A percentile compares a stretch with the other conserved stretches of the same genome.
These are phyloP conservation scores for Catharus bicknelli DNA, from an alignment of 2,113 vertebrate genomes.

Conservation along the genomic window DNA sequence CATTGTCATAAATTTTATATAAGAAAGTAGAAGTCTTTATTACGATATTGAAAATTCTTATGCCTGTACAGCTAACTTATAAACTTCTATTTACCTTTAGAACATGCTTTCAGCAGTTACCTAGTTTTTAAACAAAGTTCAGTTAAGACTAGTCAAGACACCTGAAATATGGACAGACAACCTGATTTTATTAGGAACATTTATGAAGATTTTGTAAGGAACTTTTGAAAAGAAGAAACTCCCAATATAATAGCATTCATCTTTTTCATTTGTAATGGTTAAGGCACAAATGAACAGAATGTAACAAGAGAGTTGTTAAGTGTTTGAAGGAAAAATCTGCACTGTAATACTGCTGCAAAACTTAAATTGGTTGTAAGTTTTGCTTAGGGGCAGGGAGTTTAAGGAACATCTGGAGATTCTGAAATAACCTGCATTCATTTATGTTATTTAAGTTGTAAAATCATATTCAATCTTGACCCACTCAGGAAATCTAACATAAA, in stretches of 20 bases:
- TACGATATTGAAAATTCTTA: constrained; percentile 16
- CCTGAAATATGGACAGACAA: background rate
- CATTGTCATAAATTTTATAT: constrained; percentile 18
- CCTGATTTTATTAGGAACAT: background rate
- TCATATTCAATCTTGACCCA: constrained; percentile 87
- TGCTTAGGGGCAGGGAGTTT: constrained; percentile 69
- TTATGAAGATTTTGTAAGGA: background rate
- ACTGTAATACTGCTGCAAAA: constrained; percentile 63
- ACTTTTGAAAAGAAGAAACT: background rate
- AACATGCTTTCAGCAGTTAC: background rate
- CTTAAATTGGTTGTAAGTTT: constrained; percentile 76
- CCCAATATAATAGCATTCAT: background rate
- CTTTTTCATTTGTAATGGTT: background rate
- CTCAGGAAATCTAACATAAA: constrained; percentile 87
- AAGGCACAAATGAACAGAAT: background rate
- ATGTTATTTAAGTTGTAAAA: constrained; percentile 85
- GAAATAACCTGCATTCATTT: constrained; percentile 85
- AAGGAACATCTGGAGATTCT: constrained; percentile 83
- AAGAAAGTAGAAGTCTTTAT: constrained; percentile 6
- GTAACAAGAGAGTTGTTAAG: constrained; percentile 25
- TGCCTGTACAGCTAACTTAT: background rate
- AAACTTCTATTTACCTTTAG: background rate
- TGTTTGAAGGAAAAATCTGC: constrained; percentile 54
- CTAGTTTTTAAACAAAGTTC: background rate
- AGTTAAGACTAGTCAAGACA: constrained; percentile 11